A percentile compares a stretch with the other conserved stretches of the same genome.
These are phyloP conservation scores for Ceramica pisi DNA, from an alignment of 2,888 invertebrate species.

Conservation along the genomic window DNA sequence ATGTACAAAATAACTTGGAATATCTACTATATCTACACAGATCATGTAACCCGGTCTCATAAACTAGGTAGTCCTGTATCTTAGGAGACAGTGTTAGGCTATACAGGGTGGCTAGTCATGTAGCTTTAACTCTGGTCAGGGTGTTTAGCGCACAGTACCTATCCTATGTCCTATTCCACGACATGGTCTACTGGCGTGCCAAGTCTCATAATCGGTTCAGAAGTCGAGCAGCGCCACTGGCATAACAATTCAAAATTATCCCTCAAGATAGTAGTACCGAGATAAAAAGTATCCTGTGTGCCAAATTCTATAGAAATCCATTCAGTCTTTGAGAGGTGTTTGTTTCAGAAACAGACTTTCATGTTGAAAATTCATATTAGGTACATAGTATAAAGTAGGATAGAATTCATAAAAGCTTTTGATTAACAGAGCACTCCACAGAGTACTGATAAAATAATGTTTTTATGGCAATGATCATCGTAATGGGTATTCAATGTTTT, in stretches of 20 bases:
- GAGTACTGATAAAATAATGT: background rate
- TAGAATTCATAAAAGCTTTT: conserved; percentile 10
- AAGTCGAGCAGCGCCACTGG: rapidly evolving
- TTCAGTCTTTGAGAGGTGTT: background rate
- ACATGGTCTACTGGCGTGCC: no score
- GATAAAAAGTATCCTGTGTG: background rate
- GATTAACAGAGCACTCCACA: conserved; percentile 4
- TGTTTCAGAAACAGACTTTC: background rate
- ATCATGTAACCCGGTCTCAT: no score
- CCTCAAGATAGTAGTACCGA: background rate
- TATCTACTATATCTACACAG: no score
- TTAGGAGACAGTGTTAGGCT: no score
- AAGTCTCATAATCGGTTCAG: no score
- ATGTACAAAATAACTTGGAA: no score
- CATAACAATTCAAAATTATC: background rate
- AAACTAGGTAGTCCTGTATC: no score
- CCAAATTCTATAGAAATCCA: background rate
- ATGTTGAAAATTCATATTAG: background rate
- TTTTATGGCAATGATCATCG: background rate
- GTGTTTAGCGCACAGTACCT: no score
- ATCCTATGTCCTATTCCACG: no score
- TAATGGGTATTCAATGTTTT: background rate
- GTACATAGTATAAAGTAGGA: background rate
- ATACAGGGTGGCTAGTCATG: no score
- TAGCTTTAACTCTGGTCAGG: no score